Evolutionary conservation across 2,797 vertebrate genomes (phyloP), one percentile per base, ranked within the genome.

Genomic region (Sparidentex hasta): DNA sequence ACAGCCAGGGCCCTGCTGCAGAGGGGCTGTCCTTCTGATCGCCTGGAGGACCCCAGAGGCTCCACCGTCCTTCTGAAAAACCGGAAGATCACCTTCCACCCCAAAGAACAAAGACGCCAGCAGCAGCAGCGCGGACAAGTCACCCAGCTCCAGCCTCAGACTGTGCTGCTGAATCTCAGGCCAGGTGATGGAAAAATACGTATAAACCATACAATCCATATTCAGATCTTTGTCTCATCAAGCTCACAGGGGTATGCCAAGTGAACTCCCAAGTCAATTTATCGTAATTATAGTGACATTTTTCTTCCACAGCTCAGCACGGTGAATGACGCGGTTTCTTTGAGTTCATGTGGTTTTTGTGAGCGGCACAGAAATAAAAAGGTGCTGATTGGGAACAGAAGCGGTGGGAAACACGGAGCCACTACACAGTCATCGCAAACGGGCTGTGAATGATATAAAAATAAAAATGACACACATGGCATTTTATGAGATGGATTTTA

Each of bases 31-130:
- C 76, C 78, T 72, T 52, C 29, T 21, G 52, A 71, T 50, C 55
- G 56, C 83, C 79, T 74, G 55, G 62, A 85, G 50, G 57, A 83
- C 79, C 82, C 85, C 74, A 64, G 80, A 80, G 85, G 85, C 59
- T 74, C 74, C 61, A 13, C 23, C 16, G 86, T 86, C 74, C 86
- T 83, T 81, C 78, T 71, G 27, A 77, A 75, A 50, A 69, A 78
- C 64, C 38, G 0, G 56, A 59, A 69, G 48, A 64, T 80, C 55
- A 82, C 59, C 80, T 78, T 59, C 63, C 48, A 71, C 38, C 82
- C 41, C 2, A 23, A 59, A 56, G 71, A 76, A 74, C 64, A 77
- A 56, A 70, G 64, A 47, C 54, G 17, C 4, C 65, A 20, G 7
- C 3, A 4, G 7, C n/a, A 1, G 7, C n/a, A 1, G 43, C 7